Conservation (phyloP, 2,113 vertebrate genomes). For the Regulus satrapa region DNA sequence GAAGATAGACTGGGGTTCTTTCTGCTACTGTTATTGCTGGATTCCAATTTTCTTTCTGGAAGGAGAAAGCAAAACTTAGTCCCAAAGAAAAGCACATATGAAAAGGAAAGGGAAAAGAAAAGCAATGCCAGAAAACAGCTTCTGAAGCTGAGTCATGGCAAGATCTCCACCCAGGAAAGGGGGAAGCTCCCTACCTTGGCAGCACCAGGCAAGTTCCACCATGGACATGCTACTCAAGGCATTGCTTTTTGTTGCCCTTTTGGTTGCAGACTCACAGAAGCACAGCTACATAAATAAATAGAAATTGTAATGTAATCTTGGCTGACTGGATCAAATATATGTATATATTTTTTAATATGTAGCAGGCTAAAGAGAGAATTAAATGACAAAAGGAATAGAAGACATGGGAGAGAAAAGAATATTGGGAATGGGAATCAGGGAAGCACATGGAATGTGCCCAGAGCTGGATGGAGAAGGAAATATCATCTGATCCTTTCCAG, state of each 20-base stretch:
- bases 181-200: not conserved
- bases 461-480: not conserved
- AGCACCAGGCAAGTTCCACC: not conserved
- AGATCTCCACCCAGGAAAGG: not conserved
- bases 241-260: not conserved
- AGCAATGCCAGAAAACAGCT: not conserved
- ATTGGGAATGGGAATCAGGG: not conserved
- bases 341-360: not conserved
- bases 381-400: not conserved
- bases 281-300: not conserved
- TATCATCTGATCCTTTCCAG: not conserved
- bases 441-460: not conserved
- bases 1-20: not conserved
- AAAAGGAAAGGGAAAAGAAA: not conserved
- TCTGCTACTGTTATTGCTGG: constrained; percentile 20
- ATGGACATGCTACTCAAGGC: not conserved
- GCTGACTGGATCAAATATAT: not conserved
- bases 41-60: not conserved
- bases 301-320: not conserved
- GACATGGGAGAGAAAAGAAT: not conserved
- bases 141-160: not conserved
- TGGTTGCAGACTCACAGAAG: not conserved
- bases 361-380: not conserved
- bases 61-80: not conserved
- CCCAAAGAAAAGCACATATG: not conserved